Evolutionary conservation across 2,797 vertebrate species (phyloP).

Genomic region (Dendrocincla fuliginosa): DNA sequence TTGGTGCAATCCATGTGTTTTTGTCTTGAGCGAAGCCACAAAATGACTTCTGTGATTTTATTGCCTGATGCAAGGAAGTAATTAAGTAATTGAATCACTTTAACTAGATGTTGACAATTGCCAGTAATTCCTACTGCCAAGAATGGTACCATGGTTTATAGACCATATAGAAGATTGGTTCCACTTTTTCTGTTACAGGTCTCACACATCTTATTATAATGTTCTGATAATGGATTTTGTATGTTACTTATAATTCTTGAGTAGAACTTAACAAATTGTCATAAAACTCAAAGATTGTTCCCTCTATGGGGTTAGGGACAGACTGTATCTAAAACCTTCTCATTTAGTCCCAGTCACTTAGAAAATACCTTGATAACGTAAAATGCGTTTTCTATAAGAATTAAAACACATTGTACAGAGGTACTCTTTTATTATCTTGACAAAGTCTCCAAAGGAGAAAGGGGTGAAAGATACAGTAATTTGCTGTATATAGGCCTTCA

Average conservation of each 20-base stretch:
- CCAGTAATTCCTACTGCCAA: neutral
- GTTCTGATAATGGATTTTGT: neutral
- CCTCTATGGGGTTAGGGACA: neutral
- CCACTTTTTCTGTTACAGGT: neutral
- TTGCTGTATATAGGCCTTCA: neutral
- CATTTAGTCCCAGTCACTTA: neutral
- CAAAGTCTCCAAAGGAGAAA: neutral
- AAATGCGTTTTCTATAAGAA: neutral
- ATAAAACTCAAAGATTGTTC: neutral
- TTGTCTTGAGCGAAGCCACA: neutral
- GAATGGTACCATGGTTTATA: neutral
- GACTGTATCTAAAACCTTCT: neutral
- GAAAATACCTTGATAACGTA: neutral
- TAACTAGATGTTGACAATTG: neutral
- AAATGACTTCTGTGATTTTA: neutral
- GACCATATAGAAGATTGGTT: neutral
- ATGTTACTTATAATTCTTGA: neutral
- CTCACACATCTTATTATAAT: neutral
- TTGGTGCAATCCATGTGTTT: neutral
- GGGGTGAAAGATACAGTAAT: neutral
- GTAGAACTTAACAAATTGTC: neutral
- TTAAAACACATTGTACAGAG: neutral
- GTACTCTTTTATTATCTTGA: neutral
- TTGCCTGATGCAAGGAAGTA: neutral
- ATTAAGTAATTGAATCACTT: neutral